Percentiles rank a stretch among this genome's conserved stretches.
Evolutionary conservation across 2,888 invertebrate genomes (phyloP).

Genomic region (Ditylenchus weischeri): DNA sequence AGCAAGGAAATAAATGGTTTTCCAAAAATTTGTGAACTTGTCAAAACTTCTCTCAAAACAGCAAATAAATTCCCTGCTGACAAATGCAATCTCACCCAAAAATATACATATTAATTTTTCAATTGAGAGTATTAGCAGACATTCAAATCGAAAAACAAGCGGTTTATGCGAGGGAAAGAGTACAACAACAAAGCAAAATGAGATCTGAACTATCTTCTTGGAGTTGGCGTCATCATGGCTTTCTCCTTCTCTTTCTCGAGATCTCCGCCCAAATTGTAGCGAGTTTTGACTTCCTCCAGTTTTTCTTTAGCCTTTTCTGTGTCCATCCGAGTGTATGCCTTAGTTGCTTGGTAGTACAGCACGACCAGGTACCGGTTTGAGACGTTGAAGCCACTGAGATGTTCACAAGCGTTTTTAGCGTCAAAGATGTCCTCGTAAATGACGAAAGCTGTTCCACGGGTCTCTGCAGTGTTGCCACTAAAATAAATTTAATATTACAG

Average conservation of each 20-base stretch:
- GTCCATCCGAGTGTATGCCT: constrained; percentile 61
- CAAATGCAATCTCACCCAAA: too few species aligned
- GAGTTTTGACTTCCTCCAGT: constrained; percentile 63
- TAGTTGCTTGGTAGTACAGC: constrained; percentile 80
- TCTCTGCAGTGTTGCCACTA: constrained; percentile 92
- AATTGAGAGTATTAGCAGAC: too few species aligned
- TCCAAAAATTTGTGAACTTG: too few species aligned
- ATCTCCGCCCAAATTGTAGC: constrained; percentile 61
- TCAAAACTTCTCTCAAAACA: too few species aligned
- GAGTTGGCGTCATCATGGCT: constrained; percentile 33
- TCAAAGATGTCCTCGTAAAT: constrained; percentile 99
- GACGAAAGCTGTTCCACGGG: constrained; percentile 96
- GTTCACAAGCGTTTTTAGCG: constrained; percentile 99
- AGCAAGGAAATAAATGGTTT: constrained; percentile 2
- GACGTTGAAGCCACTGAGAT: constrained; percentile 88
- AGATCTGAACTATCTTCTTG: constrained; percentile 11
- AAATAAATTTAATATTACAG: constrained; percentile 15
- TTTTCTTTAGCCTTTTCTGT: constrained; percentile 63
- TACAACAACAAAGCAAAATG: too few species aligned
- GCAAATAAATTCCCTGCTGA: too few species aligned
- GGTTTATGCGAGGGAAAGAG: too few species aligned
- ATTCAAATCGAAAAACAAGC: too few species aligned
- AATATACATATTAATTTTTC: too few species aligned
- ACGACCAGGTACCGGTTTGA: constrained; percentile 98
- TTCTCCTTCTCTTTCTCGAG: constrained; percentile 56